A percentile compares a stretch with the other conserved stretches of the same genome.
phyloP scores from a whole-genome alignment of 2,113 vertebrate species.

The Charina bottae region DNA sequence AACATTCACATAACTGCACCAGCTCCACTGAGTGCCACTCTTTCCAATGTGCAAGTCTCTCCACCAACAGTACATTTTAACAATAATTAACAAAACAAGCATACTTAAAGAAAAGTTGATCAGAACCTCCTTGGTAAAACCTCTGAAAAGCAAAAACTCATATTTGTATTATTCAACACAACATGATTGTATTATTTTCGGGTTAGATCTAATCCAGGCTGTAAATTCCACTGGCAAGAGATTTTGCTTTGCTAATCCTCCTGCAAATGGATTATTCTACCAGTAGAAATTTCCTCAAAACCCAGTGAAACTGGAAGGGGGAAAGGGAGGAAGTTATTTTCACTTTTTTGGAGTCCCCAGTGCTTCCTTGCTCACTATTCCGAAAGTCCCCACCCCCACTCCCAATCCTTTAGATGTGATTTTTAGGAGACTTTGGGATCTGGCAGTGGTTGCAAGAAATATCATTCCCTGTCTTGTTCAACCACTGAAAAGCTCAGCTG shows the following conservation, averaged over 20 bases:
- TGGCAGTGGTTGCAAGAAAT: neutral
- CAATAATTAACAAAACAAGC: neutral
- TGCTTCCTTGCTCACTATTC: neutral
- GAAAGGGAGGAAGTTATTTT: neutral
- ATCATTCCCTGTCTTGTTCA: neutral
- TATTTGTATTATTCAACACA: conserved; percentile 26
- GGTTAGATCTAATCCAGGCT: conserved; percentile 27
- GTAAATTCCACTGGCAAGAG: conserved; percentile 26
- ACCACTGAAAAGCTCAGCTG: neutral
- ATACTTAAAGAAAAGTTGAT: neutral
- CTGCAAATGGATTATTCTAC: conserved; percentile 13
- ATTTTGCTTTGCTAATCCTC: conserved; percentile 32
- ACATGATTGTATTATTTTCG: conserved; percentile 21
- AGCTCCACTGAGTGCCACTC: conserved; percentile 10
- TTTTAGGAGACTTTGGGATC: neutral
- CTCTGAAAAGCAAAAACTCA: conserved; percentile 12
- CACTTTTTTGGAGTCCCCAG: neutral
- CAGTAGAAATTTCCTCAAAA: neutral
- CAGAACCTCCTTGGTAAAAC: neutral
- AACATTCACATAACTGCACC: conserved; percentile 20
- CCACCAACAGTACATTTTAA: neutral
- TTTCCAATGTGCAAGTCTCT: neutral
- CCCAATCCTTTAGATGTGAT: neutral
- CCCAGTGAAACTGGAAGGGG: neutral
- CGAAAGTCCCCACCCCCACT: neutral